These are phyloP conservation scores for Pseudorasbora parva DNA, from an alignment of 2,113 vertebrate species.

Conservation along the genomic window DNA sequence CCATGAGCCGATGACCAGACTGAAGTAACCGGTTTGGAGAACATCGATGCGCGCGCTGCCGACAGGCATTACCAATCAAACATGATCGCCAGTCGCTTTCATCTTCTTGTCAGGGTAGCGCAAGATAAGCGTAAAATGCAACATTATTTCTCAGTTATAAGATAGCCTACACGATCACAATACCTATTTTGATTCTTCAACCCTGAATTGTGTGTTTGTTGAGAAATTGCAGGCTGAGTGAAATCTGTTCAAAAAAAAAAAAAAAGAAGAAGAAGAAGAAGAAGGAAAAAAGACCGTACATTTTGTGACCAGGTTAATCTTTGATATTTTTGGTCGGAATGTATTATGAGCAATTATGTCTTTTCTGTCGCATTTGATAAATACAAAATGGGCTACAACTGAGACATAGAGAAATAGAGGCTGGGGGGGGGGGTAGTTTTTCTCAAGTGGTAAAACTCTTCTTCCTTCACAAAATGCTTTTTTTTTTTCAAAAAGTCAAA, in stretches of 20 bases:
- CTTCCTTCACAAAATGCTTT: no score
- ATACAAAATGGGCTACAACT: no score
- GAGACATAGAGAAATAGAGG: no score
- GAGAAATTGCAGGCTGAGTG: background rate
- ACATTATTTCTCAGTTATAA: background rate
- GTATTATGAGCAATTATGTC: background rate
- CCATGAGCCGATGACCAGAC: constrained; percentile 63
- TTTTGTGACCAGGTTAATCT: background rate
- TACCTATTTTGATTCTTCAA: background rate
- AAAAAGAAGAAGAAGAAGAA: no score
- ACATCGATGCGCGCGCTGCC: constrained; percentile 54
- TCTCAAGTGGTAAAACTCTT: no score
- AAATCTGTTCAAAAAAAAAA: background rate
- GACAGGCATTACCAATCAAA: constrained; percentile 40
- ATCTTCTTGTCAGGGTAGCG: background rate
- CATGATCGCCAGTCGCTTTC: constrained; percentile 20
- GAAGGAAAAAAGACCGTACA: background rate
- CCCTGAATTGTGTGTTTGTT: background rate
- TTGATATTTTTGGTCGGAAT: background rate
- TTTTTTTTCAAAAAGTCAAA: background rate
- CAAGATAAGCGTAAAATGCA: constrained; percentile 46
- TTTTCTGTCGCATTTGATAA: background rate
- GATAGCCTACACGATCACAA: background rate
- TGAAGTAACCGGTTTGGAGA: constrained; percentile 42
- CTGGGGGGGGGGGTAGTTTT: no score